Evolutionary conservation across 2,113 vertebrate species (phyloP).

Genomic region (Spizaetus ornatus): DNA sequence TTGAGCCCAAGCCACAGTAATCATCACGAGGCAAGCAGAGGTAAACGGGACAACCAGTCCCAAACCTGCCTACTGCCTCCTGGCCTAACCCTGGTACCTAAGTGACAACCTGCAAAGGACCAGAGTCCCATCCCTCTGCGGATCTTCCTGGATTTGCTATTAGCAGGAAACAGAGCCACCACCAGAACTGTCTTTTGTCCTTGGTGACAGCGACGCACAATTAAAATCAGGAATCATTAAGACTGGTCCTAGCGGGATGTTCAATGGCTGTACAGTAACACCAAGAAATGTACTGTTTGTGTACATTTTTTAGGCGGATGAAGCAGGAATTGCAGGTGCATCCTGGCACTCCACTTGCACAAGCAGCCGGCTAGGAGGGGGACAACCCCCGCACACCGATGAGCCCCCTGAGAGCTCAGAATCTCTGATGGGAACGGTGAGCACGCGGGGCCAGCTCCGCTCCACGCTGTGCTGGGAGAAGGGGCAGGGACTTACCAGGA

Average conservation of each 20-base stretch:
- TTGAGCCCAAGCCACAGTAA: not conserved
- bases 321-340: not conserved
- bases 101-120: not conserved
- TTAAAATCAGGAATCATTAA: not conserved
- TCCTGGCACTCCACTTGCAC: not conserved
- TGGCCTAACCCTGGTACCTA: not conserved
- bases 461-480: accelerated
- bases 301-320: not conserved
- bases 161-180: not conserved
- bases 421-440: accelerated
- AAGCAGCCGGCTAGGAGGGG: not conserved
- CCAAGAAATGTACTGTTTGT: too few relatives aligned
- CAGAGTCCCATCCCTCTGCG: not conserved
- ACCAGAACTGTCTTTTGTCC: accelerated
- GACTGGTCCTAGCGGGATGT: not conserved
- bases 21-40: not conserved
- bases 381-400: accelerated
- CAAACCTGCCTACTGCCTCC: not conserved
- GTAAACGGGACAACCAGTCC: not conserved
- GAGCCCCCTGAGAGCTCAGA: not conserved
- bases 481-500: constrained; percentile 75
- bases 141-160: not conserved
- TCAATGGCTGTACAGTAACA: not conserved
- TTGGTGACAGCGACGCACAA: not conserved
- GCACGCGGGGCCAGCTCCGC: not conserved